Evolutionary conservation across 2,113 vertebrate species (phyloP).

Genomic region (Halichoeres trimaculatus): DNA sequence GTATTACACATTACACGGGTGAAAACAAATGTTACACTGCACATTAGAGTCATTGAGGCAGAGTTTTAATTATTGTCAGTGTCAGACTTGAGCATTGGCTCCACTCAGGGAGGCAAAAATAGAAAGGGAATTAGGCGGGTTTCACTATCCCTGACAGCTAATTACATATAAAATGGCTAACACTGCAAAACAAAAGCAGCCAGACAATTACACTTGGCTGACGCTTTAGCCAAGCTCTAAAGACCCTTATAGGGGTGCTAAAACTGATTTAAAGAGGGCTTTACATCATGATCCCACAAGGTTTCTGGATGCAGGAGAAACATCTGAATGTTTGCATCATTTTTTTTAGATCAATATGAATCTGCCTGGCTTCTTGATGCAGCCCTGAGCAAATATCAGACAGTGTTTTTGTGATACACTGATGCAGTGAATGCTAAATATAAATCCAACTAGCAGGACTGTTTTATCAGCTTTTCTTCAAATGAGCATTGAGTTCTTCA

Average conservation of each 20-base stretch:
- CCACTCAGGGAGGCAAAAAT: slow-evolving; percentile 64
- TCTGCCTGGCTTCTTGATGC: slow-evolving; percentile 39
- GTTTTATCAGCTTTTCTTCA: slow-evolving; percentile 49
- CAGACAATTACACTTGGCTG: slow-evolving; percentile 65
- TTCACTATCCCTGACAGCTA: slow-evolving; percentile 78
- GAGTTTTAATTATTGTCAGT: slow-evolving; percentile 81
- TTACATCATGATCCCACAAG: slow-evolving; percentile 16
- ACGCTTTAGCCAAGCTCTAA: slow-evolving; percentile 38
- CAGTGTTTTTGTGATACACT: slow-evolving; percentile 38
- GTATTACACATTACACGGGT: slow-evolving; percentile 61
- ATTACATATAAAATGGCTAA: slow-evolving; percentile 78
- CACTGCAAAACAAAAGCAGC: slow-evolving; percentile 70
- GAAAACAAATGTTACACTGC: slow-evolving; percentile 67
- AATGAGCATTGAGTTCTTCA: slow-evolving; percentile 61
- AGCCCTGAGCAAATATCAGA: slow-evolving; percentile 61
- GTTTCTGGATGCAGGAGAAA: slow-evolving; percentile 34
- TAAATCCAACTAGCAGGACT: slow-evolving; percentile 26
- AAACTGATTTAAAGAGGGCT: slow-evolving; percentile 45
- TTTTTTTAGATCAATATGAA: slow-evolving; percentile 52
- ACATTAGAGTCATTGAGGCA: slow-evolving; percentile 67
- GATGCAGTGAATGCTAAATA: slow-evolving; percentile 58
- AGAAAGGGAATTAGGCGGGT: slow-evolving; percentile 73
- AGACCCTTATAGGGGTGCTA: slow-evolving; percentile 43
- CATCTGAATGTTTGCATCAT: slow-evolving; percentile 49
- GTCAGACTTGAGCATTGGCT: slow-evolving; percentile 69